Conservation (phyloP, 1,140 invertebrate genomes). For the Lepidostoma basale region DNA sequence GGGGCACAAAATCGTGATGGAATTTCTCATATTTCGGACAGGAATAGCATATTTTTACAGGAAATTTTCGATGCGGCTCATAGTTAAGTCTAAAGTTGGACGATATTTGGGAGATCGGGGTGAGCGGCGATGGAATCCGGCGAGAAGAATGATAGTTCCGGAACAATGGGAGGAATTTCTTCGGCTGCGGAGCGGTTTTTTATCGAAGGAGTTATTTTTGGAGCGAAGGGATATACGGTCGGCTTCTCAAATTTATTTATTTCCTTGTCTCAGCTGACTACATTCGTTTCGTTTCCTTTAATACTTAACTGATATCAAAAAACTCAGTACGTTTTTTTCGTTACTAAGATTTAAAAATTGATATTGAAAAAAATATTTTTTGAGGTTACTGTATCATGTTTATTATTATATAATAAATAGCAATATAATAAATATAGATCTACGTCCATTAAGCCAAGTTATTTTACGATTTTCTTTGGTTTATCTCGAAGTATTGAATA, state of each 20-base stretch:
- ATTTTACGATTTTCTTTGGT: too few species aligned
- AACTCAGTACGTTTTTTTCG: too few species aligned
- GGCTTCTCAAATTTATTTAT: conserved; percentile 18
- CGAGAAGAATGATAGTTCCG: conserved; percentile 40
- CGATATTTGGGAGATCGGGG: conserved; percentile 6
- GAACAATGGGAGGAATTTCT: conserved; percentile 39
- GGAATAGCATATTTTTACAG: conserved; percentile 13
- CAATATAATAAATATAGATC: too few species aligned
- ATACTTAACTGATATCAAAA: not conserved
- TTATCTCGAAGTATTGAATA: too few species aligned
- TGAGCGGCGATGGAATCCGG: conserved; percentile 26
- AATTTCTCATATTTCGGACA: conserved; percentile 21
- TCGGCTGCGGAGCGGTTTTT: conserved; percentile 3
- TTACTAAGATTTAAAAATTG: too few species aligned
- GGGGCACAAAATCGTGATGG: not conserved
- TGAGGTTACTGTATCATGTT: too few species aligned
- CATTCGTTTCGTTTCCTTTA: not conserved
- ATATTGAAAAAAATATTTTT: too few species aligned
- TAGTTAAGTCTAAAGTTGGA: not conserved
- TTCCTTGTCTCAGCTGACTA: conserved; percentile 2
- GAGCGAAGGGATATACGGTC: conserved; percentile 23
- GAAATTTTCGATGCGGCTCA: not conserved
- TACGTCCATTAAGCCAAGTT: too few species aligned
- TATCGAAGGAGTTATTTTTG: conserved; percentile 33
- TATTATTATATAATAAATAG: too few species aligned